Base-by-base conservation (phyloP, 2,797 vertebrate genomes). In the Myotis myotis region DNA sequence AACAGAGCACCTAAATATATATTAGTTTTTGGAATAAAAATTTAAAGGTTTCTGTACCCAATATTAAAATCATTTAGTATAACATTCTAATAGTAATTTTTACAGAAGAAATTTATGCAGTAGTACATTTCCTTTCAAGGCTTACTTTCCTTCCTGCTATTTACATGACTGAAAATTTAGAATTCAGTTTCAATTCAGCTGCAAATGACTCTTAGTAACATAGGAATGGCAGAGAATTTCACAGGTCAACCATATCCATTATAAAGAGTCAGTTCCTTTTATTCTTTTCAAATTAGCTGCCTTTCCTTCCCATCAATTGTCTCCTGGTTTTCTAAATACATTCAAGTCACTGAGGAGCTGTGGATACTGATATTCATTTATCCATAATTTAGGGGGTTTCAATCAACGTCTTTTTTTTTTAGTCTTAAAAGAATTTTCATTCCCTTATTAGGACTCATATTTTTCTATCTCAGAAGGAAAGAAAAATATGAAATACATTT, bases 211-310 rank as follows among this genome's bases (percentile, higher is more conserved):
- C 62, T 80, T 64, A 76, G 70, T 87, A 88, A 90, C 16, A 38
- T 23, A 84, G 22, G n/a, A 41, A 15, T 49, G 16, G 28, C 60
- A 92, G 38, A 93, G 33, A 90, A 95, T 94, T 88, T 51, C 33
- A 51, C n/a, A 96, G n/a, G 36, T 74, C 49, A 89, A 76, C 11
- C 16, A n/a, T 76, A 81, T 81, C 60, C 76, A 62, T 71, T 95
- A 60, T 16, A 93, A 93, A 88, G 20, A 89, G 30, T 88, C 86
- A 57, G 6, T 91, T 96, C 36, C 72, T 83, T 95, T 95, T 60
- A 90, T 55, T 92, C 44, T 68, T 90, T 90, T 87, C 30, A 90
- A 92, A 80, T 95, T 95, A 96, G 85, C 38, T 90, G n/a, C 28
- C 41, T 92, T 92, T 92, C 71, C 90, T 44, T 79, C 2, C 49